Evolutionary conservation across 2,113 vertebrate genomes (phyloP).

Genomic region (Amblyornis subalaris): DNA sequence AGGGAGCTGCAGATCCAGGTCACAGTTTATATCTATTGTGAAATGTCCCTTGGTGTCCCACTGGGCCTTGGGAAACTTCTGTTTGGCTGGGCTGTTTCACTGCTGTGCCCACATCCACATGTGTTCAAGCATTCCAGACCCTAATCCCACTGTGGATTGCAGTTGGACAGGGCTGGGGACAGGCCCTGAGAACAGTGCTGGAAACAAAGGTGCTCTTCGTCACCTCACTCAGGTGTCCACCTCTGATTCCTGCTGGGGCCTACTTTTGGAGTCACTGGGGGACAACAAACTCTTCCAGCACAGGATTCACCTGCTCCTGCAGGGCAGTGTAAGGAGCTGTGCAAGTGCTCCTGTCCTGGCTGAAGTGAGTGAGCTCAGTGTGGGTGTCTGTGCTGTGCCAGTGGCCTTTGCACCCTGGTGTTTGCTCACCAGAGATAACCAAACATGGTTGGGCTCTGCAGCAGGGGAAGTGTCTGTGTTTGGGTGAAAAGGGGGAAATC

Average conservation of each 20-base stretch:
- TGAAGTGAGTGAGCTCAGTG: not conserved
- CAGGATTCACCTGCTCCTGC: not conserved
- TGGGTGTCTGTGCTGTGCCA: not conserved
- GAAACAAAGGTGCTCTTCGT: not conserved
- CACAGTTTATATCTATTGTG: not conserved
- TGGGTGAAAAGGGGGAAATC: not conserved
- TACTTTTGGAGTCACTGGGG: not conserved
- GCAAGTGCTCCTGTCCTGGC: not conserved
- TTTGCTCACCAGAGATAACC: not conserved
- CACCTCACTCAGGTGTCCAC: not conserved
- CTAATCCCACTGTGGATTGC: not conserved
- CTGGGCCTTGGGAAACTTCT: not conserved
- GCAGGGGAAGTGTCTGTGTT: not conserved
- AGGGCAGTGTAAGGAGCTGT: not conserved
- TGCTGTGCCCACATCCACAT: accelerated
- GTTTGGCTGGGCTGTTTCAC: accelerated
- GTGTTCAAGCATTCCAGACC: not conserved
- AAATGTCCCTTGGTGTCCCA: not conserved
- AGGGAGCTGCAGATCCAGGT: not conserved
- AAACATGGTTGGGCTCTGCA: not conserved
- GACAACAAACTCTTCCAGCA: not conserved
- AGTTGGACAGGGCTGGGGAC: not conserved
- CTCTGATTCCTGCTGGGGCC: not conserved
- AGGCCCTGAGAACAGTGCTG: not conserved
- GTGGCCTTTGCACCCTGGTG: not conserved